These are phyloP conservation scores for Hetaerina titia DNA, from an alignment of 2,888 invertebrate genomes.

Conservation along the genomic window DNA sequence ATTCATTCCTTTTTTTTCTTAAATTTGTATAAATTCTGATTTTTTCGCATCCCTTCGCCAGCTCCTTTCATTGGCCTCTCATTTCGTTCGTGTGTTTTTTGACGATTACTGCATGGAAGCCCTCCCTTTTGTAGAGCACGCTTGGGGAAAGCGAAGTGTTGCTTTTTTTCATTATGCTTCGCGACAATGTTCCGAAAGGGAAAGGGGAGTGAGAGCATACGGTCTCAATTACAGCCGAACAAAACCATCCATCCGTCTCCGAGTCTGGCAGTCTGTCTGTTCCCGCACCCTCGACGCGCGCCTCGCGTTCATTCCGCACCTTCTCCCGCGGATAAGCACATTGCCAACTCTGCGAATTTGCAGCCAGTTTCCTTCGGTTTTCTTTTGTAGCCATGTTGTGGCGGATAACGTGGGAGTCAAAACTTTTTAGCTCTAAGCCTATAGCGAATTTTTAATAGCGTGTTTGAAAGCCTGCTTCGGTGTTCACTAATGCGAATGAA, in stretches of 20 bases:
- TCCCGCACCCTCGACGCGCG: not conserved
- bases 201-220: not conserved
- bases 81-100: constrained; percentile 12
- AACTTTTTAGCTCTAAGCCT: not conserved
- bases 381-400: not conserved
- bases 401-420: not conserved
- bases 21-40: not conserved
- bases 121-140: not conserved
- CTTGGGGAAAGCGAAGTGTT: not conserved
- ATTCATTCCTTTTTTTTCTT: not conserved
- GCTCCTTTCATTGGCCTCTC: constrained; percentile 4
- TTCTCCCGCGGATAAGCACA: not conserved
- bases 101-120: not conserved
- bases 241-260: not conserved
- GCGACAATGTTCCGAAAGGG: constrained; percentile 34
- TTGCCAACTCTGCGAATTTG: constrained; percentile 17
- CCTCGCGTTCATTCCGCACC: not conserved
- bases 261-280: not conserved
- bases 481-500: too few relatives aligned
- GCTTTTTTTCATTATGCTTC: not conserved
- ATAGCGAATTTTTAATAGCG: not conserved
- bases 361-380: not conserved
- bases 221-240: not conserved
- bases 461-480: too few relatives aligned
- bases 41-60: not conserved